A percentile compares a stretch with the other conserved stretches of the same genome.
phyloP scores from a whole-genome alignment of 2,888 invertebrate genomes.

The Phorcus lineatus region DNA sequence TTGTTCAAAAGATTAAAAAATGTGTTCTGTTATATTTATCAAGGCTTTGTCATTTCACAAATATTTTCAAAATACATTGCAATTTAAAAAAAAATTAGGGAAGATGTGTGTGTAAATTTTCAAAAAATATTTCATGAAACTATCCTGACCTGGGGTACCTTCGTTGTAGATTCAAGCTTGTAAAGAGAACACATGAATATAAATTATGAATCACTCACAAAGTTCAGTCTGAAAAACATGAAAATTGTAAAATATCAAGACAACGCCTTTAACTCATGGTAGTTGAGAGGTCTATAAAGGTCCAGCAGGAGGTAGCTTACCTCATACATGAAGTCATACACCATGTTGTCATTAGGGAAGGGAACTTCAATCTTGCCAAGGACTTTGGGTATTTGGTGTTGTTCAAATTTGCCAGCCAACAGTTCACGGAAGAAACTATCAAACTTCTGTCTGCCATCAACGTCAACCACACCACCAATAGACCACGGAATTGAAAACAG shows the following conservation, averaged over 20 bases:
- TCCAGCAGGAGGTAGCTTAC: conserved; percentile 54
- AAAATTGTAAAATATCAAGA: not conserved
- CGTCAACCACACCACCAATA: conserved; percentile 86
- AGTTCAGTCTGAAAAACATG: not conserved
- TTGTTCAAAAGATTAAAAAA: too few relatives aligned
- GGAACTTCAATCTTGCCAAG: conserved; percentile 85
- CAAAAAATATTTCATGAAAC: too few relatives aligned
- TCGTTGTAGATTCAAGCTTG: too few relatives aligned
- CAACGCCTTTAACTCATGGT: too few relatives aligned
- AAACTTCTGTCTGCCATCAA: conserved; percentile 84
- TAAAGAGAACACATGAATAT: too few relatives aligned
- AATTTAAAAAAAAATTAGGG: too few relatives aligned
- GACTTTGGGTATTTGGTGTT: conserved; percentile 79
- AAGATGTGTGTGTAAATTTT: too few relatives aligned
- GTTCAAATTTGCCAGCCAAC: conserved; percentile 73
- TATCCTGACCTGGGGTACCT: too few relatives aligned
- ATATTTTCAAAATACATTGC: too few relatives aligned
- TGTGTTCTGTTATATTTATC: too few relatives aligned
- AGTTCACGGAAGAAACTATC: conserved; percentile 84
- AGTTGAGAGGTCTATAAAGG: not conserved
- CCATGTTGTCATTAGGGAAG: conserved; percentile 84
- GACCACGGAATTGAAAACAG: conserved; percentile 89
- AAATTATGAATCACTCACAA: too few relatives aligned
- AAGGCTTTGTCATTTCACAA: too few relatives aligned
- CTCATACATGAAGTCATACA: conserved; percentile 89